Conservation (phyloP, 2,888 invertebrate species). For the Ypsolopha sequella region DNA sequence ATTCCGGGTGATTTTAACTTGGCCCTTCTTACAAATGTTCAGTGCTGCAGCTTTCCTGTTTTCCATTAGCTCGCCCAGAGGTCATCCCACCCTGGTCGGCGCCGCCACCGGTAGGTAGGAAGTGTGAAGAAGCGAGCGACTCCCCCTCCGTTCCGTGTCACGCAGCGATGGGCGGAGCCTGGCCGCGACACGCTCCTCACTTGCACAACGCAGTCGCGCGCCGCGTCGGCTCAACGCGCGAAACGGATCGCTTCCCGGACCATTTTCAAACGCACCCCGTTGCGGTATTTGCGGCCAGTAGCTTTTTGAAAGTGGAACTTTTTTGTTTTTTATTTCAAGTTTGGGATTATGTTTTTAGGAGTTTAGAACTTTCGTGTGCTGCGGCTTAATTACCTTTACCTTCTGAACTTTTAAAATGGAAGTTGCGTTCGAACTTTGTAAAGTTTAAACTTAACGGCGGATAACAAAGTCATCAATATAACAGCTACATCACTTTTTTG, state of each 20-base stretch:
- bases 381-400: not conserved
- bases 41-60: not conserved
- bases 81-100: slow-evolving; percentile 31
- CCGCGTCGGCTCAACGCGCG: slow-evolving; percentile 52
- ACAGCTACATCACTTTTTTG: no score
- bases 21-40: no score
- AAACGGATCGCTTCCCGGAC: slow-evolving; percentile 28
- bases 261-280: slow-evolving; percentile 18
- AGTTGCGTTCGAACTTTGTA: no score
- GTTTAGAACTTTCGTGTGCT: no score
- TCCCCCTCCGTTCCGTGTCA: slow-evolving; percentile 33
- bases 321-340: no score
- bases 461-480: no score
- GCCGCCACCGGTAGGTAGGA: slow-evolving; percentile 48
- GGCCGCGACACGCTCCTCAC: slow-evolving; percentile 30
- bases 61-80: slow-evolving; percentile 11
- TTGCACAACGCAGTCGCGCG: slow-evolving; percentile 53
- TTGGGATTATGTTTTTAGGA: no score
- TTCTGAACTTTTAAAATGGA: not conserved
- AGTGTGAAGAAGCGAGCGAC: slow-evolving; percentile 51
- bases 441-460: no score
- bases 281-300: not conserved
- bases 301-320: not conserved
- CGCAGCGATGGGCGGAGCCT: slow-evolving; percentile 47
- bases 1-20: no score